A percentile compares a stretch with the other conserved stretches of the same genome.
phyloP scores from a whole-genome alignment of 2,113 vertebrate species.

The Nycticebus coucang region DNA sequence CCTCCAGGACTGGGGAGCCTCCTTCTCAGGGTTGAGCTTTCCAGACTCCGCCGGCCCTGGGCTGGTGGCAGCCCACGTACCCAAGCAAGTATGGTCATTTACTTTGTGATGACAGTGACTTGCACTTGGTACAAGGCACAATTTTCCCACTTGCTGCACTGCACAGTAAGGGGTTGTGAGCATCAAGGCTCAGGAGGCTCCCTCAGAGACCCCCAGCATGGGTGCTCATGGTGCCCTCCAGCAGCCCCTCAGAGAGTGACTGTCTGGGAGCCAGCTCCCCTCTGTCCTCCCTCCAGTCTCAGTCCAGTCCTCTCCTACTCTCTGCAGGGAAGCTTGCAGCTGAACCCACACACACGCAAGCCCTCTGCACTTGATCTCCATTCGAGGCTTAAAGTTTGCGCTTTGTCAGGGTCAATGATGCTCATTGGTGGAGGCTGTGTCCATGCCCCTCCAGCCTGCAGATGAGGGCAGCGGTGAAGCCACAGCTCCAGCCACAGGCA shows the following conservation, averaged over 20 bases:
- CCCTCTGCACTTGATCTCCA: background rate
- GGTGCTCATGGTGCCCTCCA: background rate
- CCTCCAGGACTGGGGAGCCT: background rate
- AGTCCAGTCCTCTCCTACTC: no score
- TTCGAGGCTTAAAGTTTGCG: fast-evolving
- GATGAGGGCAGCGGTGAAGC: background rate
- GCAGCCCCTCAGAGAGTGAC: background rate
- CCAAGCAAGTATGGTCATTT: background rate
- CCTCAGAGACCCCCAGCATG: background rate
- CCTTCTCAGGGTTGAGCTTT: background rate
- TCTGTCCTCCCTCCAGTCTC: background rate
- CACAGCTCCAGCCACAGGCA: background rate
- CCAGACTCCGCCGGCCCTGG: background rate
- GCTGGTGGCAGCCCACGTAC: background rate
- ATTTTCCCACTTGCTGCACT: background rate
- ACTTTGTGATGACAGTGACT: background rate
- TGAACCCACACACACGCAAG: no score
- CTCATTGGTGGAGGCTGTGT: background rate
- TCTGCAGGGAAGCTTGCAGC: background rate
- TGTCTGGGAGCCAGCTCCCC: background rate
- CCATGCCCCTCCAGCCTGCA: background rate
- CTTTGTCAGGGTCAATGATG: background rate
- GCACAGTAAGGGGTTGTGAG: fast-evolving
- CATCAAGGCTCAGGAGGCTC: background rate
- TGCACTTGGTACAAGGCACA: background rate